These are phyloP conservation scores for Pangasius larnaudii DNA, from an alignment of 2,797 vertebrate genomes.

Conservation along the genomic window DNA sequence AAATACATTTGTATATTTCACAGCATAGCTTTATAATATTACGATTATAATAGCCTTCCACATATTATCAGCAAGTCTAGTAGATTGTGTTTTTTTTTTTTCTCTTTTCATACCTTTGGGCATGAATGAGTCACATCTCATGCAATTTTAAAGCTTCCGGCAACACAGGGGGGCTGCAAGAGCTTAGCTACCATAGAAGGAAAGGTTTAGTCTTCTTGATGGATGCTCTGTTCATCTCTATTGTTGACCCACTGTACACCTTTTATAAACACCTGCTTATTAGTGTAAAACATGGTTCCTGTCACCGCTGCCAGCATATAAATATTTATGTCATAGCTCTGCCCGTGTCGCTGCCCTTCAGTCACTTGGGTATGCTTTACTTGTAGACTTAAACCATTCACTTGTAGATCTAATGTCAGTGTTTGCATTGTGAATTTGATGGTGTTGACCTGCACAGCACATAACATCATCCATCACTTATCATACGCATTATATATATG, in stretches of 20 bases:
- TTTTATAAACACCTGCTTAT: conserved; percentile 17
- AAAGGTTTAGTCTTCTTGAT: conserved; percentile 26
- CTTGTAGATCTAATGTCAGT: conserved; percentile 18
- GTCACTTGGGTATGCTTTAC: conserved; percentile 14
- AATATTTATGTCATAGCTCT: conserved; percentile 31
- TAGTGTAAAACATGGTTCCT: conserved; percentile 19
- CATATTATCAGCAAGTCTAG: conserved; percentile 9
- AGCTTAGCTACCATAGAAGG: conserved; percentile 20
- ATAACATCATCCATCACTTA: conserved; percentile 23
- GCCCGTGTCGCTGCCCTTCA: not conserved
- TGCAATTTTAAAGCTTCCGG: conserved; percentile 16
- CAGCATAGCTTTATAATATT: not conserved
- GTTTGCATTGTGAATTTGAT: conserved; percentile 35
- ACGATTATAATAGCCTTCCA: not conserved
- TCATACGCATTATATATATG: conserved; percentile 15
- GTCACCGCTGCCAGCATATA: conserved; percentile 27
- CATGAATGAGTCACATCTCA: not conserved
- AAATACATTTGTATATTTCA: not conserved
- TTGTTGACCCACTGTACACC: conserved; percentile 14
- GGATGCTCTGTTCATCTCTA: not conserved
- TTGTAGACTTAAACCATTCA: conserved; percentile 25
- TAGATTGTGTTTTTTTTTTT: not conserved
- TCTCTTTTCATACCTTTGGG: not conserved
- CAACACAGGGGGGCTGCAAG: not conserved
- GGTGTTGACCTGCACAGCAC: not conserved